Evolutionary conservation across 37 sponge, comb jelly and placozoan species (phyloP).

Genomic region (Corticium candelabrum): DNA sequence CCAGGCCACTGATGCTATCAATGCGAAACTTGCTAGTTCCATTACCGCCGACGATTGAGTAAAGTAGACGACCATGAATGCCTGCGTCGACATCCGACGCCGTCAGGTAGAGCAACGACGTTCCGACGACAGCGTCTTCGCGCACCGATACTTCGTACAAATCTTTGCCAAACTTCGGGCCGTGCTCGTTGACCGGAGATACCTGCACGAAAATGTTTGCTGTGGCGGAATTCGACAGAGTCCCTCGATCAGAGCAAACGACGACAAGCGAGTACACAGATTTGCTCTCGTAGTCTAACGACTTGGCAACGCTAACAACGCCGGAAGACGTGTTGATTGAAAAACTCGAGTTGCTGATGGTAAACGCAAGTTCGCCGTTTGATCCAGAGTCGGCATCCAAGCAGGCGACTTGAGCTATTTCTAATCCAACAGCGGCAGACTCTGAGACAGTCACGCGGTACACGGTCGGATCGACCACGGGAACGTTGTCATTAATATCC

Average conservation of each 20-base stretch:
- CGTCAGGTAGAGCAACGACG: neutral
- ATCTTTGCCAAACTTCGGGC: constrained; percentile 11
- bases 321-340: neutral
- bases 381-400: constrained; percentile 6
- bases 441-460: neutral
- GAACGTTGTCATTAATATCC: constrained; percentile 9
- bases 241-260: constrained; percentile 30
- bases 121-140: neutral
- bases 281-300: constrained; percentile 15
- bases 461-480: neutral
- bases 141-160: neutral
- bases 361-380: constrained; percentile 40
- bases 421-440: neutral
- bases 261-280: constrained; percentile 23
- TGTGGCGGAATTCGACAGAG: neutral
- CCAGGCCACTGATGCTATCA: neutral
- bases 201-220: constrained; percentile 24
- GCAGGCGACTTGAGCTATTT: neutral
- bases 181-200: constrained; percentile 33
- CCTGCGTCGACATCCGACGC: neutral
- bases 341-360: neutral
- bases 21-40: neutral
- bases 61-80: neutral
- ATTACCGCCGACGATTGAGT: neutral
- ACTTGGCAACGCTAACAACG: neutral